Base-by-base conservation (phyloP, 2,888 invertebrate species). In the Zonitis immaculata region DNA sequence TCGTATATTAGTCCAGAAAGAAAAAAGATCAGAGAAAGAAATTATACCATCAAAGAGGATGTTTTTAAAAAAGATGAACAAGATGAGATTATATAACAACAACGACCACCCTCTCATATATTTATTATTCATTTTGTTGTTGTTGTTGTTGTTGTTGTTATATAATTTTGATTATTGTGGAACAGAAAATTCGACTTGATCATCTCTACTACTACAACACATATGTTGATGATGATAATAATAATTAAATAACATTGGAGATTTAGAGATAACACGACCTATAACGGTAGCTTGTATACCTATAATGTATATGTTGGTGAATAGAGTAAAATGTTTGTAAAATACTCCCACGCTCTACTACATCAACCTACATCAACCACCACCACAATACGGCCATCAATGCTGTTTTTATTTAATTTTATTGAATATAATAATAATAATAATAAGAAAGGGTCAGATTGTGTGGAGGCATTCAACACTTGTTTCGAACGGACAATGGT, bases 261-360 rank as follows among this genome's bases (percentile, higher is more conserved):
- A 52, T 57, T 43, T 51, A 56, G 54, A 54, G 49, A 52, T 49
- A 46, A 57, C 56, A 50, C 59, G 61, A 61, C 61, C 61, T 56
- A 54, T 63, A 63, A 62, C 61, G 63, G 61, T 60, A 58, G 64
- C 62, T 57, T 54, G 32, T 52, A 42, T n/a, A n/a, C n/a, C n/a
- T n/a, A n/a, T n/a, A n/a, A n/a, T 51, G 28, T 32, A 20, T 45
- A 35, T 28, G 28, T 48, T 32, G 54, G 49, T 59, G 58, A 55
- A 52, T 59, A 56, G 22, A 22, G 22, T 22, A 5, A 22, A n/a
- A n/a, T n/a, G n/a, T n/a, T 48, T 27, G 22, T 20, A 52, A 52
- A 74, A 77, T 75, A 76, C 78, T 78, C 78, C 78, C 78, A 78
- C 78, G 78, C 78, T 78, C 77, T 69, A 74, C 71, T 25, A 35